Evolutionary conservation across 2,888 invertebrate genomes (phyloP).

Genomic region (Gari tellinella): DNA sequence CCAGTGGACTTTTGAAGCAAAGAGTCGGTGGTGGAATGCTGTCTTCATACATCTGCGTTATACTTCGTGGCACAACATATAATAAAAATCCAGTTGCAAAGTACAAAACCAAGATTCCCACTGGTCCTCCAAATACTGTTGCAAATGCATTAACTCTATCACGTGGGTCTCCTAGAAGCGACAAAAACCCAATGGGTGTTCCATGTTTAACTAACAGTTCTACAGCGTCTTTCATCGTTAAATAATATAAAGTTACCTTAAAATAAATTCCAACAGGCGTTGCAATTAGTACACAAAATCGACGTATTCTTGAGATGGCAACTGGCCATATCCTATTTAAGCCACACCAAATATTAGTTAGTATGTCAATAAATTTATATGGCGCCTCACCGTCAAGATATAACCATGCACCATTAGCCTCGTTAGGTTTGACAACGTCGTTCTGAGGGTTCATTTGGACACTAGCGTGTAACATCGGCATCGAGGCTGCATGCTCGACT

Average conservation of each 20-base stretch:
- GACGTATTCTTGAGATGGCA: constrained; percentile 24
- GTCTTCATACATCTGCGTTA: constrained; percentile 28
- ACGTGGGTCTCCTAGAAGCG: constrained; percentile 18
- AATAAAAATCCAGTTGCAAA: constrained; percentile 20
- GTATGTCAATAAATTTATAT: constrained; percentile 7
- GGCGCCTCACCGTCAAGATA: constrained; percentile 29
- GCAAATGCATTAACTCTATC: constrained; percentile 23
- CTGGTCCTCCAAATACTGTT: constrained; percentile 32
- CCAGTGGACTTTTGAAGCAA: constrained; percentile 17
- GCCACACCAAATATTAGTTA: constrained; percentile 6
- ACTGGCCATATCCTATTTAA: constrained; percentile 12
- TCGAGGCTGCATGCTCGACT: constrained; percentile 3
- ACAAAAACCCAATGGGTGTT: constrained; percentile 34
- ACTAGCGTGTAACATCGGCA: too few relatives aligned
- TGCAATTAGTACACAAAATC: constrained; percentile 20
- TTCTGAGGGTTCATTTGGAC: neutral
- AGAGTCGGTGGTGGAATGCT: constrained; percentile 16
- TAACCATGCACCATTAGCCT: constrained; percentile 16
- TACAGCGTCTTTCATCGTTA: constrained; percentile 9
- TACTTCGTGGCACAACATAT: constrained; percentile 29
- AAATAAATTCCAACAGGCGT: constrained; percentile 16
- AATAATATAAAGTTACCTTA: constrained; percentile 18
- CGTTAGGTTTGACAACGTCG: too few relatives aligned
- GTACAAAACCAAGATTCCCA: constrained; percentile 15
- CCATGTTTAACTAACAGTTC: constrained; percentile 17